Evolutionary conservation across 2,888 invertebrate species (phyloP).

Genomic region (Drosophila putrida): DNA sequence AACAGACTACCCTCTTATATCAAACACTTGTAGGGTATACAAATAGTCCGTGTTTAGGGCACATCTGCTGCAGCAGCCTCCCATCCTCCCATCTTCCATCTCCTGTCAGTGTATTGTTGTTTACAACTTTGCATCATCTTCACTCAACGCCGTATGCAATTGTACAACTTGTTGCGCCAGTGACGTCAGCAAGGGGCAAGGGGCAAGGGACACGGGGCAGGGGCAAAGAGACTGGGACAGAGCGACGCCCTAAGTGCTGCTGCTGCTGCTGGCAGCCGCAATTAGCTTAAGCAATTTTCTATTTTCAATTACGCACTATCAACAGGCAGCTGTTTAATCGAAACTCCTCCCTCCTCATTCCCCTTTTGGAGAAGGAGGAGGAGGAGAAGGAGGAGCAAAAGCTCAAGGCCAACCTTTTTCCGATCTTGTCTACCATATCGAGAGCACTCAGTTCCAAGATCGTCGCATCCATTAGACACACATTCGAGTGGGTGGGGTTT

Average conservation of each 20-base stretch:
- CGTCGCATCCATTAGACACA: constrained; percentile 22
- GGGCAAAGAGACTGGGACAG: background rate
- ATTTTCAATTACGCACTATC: constrained; percentile 40
- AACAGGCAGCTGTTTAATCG: constrained; percentile 28
- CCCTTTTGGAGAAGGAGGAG: background rate
- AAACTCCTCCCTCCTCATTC: background rate
- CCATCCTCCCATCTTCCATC: constrained; percentile 34
- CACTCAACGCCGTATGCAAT: constrained; percentile 37
- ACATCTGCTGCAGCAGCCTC: constrained; percentile 32
- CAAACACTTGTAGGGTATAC: constrained; percentile 1
- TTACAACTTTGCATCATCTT: constrained; percentile 35
- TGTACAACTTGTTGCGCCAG: constrained; percentile 63
- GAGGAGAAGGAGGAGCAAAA: too few species aligned
- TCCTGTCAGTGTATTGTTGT: constrained; percentile 35
- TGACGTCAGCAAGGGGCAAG: constrained; percentile 32
- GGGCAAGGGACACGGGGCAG: background rate
- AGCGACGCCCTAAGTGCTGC: constrained; percentile 37
- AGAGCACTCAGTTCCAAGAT: constrained; percentile 18
- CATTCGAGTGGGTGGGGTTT: constrained; percentile 7
- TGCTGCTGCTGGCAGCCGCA: constrained; percentile 52
- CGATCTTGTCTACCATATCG: constrained; percentile 1
- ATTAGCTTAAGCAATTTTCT: constrained; percentile 65
- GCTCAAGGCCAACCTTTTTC: constrained; percentile 44
- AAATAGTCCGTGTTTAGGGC: constrained; percentile 4
- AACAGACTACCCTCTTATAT: background rate